Conservation (phyloP, 2,888 invertebrate genomes). For the Hipparchia semele region DNA sequence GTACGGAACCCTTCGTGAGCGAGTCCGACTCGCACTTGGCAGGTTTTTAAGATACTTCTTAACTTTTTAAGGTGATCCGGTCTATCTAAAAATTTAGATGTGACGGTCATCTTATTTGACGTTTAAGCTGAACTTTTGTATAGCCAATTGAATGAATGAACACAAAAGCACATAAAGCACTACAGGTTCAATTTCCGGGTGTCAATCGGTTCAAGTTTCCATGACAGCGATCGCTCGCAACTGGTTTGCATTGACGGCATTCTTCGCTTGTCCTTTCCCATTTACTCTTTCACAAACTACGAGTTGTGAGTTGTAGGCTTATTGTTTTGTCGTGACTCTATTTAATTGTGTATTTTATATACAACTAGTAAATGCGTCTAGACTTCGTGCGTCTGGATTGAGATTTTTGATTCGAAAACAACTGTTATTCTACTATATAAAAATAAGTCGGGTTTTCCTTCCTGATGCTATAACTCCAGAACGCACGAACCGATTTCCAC, state of each 20-base stretch:
- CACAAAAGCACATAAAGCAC: constrained; percentile 17
- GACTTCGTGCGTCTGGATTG: no score
- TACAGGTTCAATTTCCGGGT: constrained; percentile 18
- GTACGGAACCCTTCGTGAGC: no score
- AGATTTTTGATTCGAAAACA: no score
- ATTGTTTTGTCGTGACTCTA: constrained; percentile 14
- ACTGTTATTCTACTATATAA: no score
- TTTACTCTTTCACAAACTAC: constrained; percentile 16
- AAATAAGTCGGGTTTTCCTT: no score
- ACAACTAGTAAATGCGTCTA: no score
- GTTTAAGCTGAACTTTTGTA: background rate
- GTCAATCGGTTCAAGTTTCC: constrained; percentile 24
- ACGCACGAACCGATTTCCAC: no score
- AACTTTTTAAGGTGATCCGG: background rate
- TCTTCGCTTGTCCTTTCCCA: constrained; percentile 37
- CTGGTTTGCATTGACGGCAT: constrained; percentile 40
- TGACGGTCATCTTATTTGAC: constrained; percentile 6
- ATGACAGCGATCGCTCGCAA: constrained; percentile 27
- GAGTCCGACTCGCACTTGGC: no score
- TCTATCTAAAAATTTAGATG: background rate
- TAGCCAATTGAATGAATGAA: background rate
- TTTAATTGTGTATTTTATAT: background rate
- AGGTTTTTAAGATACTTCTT: no score
- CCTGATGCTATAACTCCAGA: no score
- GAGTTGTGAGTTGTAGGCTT: constrained; percentile 3